Conservation (phyloP, 2,888 invertebrate genomes). For the Pristionchus japonicus region DNA sequence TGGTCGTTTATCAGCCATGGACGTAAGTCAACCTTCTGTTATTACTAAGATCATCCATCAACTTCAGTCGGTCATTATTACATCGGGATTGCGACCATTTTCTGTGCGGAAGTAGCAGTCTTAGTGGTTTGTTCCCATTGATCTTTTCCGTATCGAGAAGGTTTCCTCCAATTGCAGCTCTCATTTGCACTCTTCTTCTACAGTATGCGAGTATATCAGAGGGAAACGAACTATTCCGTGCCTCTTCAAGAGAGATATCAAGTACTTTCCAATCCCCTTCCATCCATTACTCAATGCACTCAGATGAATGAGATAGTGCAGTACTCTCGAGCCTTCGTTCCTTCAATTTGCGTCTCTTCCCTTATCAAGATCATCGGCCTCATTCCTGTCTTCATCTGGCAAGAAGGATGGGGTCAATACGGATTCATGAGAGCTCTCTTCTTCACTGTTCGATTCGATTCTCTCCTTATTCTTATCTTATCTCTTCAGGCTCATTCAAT, state of each 20-base stretch:
- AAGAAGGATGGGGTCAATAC: constrained; percentile 12
- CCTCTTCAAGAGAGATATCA: not conserved
- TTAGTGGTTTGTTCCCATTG: not conserved
- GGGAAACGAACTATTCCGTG: not conserved
- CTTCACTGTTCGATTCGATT: not conserved
- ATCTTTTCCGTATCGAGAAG: not conserved
- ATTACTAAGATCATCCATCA: not conserved
- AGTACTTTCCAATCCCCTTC: not conserved
- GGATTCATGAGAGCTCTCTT: not conserved
- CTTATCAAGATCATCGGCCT: not conserved
- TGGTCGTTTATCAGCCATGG: not conserved
- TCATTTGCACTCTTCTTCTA: not conserved
- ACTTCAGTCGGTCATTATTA: not conserved
- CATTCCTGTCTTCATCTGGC: not conserved
- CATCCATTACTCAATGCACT: not conserved
- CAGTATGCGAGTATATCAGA: not conserved
- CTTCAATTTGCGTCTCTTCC: not conserved
- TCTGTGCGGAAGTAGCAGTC: not conserved
- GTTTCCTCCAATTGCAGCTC: not conserved
- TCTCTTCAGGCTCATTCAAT: not conserved
- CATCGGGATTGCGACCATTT: not conserved
- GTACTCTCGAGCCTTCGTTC: not conserved
- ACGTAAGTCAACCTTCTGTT: not conserved
- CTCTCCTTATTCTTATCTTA: not conserved
- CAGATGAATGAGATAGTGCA: constrained; percentile 18